phyloP scores from a whole-genome alignment of 2,888 invertebrate genomes.

The Parnassius glacialis region DNA sequence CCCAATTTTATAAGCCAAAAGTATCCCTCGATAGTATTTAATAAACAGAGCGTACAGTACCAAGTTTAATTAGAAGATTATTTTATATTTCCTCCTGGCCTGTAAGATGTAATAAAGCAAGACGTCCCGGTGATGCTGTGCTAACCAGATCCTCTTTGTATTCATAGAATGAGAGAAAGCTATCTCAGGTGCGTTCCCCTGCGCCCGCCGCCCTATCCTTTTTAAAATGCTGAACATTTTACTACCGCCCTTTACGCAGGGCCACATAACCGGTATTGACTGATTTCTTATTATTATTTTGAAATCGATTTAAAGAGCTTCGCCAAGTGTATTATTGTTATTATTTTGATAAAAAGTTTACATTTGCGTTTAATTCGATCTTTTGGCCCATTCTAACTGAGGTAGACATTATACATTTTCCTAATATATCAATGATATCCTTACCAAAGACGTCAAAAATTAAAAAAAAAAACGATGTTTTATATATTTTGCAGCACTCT shows the following conservation, averaged over 20 bases:
- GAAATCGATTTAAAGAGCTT: too few relatives aligned
- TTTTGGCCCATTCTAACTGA: too few relatives aligned
- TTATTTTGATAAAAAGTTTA: too few relatives aligned
- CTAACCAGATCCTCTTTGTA: constrained; percentile 62
- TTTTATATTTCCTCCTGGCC: constrained; percentile 9
- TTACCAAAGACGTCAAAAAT: too few relatives aligned
- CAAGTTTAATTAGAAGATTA: constrained; percentile 26
- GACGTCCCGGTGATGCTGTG: constrained; percentile 34
- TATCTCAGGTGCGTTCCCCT: constrained; percentile 56
- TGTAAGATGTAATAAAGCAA: constrained; percentile 27
- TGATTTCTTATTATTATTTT: not conserved
- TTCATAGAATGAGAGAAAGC: constrained; percentile 67
- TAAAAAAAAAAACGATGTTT: too few relatives aligned
- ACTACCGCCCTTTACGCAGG: constrained; percentile 33
- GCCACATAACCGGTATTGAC: not conserved
- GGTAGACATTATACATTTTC: too few relatives aligned
- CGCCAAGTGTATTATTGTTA: too few relatives aligned
- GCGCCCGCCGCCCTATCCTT: constrained; percentile 30
- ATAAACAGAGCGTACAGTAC: constrained; percentile 14
- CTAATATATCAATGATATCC: too few relatives aligned
- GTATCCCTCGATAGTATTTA: constrained; percentile 8
- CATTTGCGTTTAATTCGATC: too few relatives aligned
- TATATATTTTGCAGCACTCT: too few relatives aligned
- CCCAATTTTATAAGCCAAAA: not conserved
- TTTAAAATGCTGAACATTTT: constrained; percentile 57